Base-by-base conservation (phyloP, 2,888 invertebrate species). In the Pollenia labialis region DNA sequence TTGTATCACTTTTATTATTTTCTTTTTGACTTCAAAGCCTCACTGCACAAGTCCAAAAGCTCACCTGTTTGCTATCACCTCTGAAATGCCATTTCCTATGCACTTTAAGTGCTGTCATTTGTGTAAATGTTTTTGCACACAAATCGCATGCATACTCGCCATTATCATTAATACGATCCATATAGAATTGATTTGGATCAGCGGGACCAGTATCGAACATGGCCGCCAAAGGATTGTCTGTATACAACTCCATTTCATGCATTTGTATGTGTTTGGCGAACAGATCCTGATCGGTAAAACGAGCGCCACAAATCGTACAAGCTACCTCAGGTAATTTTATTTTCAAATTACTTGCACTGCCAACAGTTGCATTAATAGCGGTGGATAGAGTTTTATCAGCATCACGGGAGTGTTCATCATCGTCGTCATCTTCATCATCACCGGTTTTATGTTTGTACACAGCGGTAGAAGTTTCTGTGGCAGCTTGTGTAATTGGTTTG, bases 61-160 rank as follows among this genome's bases (percentile, higher is more conserved):
- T 93, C 92, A 93, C 93, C 92, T 93, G 93, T 92, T 93, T 93
- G 90, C 93, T 92, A 92, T 93, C 93, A 92, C 92, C 92, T 90
- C 93, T 92, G 91, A 93, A 93, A 92, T 93, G 93, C 93, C 93
- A 93, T 90, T 93, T 93, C 89, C 93, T 92, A 92, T 93, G 93
- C 88, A 93, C 93, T 90, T 93, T 93, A 79, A 93, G 90, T 83
- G 93, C 93, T 80, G 92, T 93, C 90, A 93, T 91, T 90, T 92
- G 92, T 76, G 93, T 91, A 88, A 93, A 93, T 64, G 92, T 91
- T 90, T 93, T 93, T 11, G 92, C 89, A 88, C 93, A 93, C 87
- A 93, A 90, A 90, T 93, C 93, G 89, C 93, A 93, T 64, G 93
- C 93, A 85, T 92, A 93, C 85, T 93, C 93, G 84, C 93, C 93